phyloP scores from a whole-genome alignment of 2,113 vertebrate species.

The Equus quagga region DNA sequence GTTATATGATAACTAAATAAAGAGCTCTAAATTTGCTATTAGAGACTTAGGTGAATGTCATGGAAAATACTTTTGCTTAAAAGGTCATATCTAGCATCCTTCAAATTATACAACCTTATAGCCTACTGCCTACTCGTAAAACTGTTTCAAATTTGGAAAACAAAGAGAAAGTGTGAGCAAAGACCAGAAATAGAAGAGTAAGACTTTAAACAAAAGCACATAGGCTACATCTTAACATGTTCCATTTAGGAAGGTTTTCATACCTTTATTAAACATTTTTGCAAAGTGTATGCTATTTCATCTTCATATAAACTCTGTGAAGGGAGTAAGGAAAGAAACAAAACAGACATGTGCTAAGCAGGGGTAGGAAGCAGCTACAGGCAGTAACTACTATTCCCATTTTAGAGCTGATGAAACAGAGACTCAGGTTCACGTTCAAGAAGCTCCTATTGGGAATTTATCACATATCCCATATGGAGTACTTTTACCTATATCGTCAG shows the following conservation, averaged over 20 bases:
- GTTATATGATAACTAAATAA: neutral
- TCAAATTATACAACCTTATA: neutral
- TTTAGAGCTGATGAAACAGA: neutral
- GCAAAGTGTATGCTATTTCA: neutral
- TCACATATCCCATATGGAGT: neutral
- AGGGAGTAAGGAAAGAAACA: neutral
- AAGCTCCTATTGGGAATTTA: neutral
- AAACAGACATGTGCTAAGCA: neutral
- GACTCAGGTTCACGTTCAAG: neutral
- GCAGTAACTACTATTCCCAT: neutral
- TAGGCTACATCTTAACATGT: neutral
- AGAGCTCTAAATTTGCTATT: neutral
- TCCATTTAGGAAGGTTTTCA: neutral
- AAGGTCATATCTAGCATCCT: neutral
- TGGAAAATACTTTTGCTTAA: conserved; percentile 13
- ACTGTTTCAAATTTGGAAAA: neutral
- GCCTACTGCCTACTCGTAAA: neutral
- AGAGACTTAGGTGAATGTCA: neutral
- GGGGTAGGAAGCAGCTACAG: rapidly evolving
- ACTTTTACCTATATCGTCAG: neutral
- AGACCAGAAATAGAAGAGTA: neutral
- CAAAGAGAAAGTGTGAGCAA: neutral
- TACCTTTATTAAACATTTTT: neutral
- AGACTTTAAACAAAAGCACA: neutral
- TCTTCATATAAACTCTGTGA: neutral